Evolutionary conservation across 2,113 vertebrate genomes (phyloP).

Genomic region (Grammomys dolichurus): DNA sequence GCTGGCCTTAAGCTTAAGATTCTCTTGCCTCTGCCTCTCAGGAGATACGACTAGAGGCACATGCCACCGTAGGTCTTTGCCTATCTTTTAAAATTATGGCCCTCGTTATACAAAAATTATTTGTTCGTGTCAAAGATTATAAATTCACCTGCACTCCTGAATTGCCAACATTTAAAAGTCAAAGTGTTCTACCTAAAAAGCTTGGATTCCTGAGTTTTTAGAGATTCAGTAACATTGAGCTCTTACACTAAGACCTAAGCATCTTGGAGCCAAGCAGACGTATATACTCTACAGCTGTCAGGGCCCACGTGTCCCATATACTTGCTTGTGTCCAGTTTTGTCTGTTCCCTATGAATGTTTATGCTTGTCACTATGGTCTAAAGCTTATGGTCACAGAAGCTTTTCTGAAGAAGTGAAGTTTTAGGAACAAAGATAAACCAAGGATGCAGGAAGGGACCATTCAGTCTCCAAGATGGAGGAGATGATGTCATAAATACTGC

Average conservation of each 20-base stretch:
- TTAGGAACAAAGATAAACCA: not conserved
- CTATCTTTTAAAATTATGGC: not conserved
- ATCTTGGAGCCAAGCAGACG: not conserved
- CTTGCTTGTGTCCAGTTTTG: not conserved
- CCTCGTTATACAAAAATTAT: not conserved
- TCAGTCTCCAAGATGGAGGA: not conserved
- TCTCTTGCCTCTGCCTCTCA: not conserved
- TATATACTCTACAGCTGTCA: not conserved
- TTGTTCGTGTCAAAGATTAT: not conserved
- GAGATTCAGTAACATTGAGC: constrained; percentile 14
- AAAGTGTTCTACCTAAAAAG: not conserved
- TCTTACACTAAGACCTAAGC: not conserved
- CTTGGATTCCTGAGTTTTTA: not conserved
- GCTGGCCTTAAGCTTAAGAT: not conserved
- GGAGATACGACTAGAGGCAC: not conserved
- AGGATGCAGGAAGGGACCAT: not conserved
- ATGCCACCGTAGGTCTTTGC: not conserved
- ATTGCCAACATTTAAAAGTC: constrained; percentile 2
- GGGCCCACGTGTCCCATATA: not conserved
- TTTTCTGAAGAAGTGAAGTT: not conserved
- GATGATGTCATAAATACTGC: not conserved
- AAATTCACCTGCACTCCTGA: not conserved
- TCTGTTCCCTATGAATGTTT: not conserved
- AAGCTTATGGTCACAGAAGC: not conserved
- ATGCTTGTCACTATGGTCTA: not conserved